A percentile compares a stretch with the other conserved stretches of the same genome.
Conservation (phyloP, 1,140 invertebrate genomes). For the Aphelenchoides besseyi region DNA sequence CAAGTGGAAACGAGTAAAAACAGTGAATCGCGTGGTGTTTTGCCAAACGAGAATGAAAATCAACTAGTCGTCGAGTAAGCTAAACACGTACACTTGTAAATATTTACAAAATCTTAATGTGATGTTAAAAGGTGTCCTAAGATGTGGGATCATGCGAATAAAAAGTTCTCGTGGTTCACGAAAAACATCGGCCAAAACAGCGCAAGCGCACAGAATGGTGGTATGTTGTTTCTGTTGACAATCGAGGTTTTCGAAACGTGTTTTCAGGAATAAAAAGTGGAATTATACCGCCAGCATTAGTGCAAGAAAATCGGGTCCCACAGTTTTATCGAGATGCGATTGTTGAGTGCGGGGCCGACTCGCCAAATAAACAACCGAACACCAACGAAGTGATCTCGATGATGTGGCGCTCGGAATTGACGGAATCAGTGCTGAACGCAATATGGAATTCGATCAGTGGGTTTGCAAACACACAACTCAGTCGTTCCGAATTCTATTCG, state of each 20-base stretch:
- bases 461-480: constrained; percentile 47
- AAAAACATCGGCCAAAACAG: neutral
- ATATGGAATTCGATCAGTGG: constrained; percentile 55
- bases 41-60: too few species aligned
- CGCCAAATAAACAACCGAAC: constrained; percentile 39
- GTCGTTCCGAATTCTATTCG: constrained; percentile 53
- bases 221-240: neutral
- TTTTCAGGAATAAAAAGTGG: constrained; percentile 30
- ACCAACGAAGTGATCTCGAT: constrained; percentile 51
- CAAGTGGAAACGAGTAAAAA: too few species aligned
- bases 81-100: too few species aligned
- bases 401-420: constrained; percentile 44
- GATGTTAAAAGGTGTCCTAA: too few species aligned
- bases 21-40: too few species aligned
- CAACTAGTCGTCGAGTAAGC: too few species aligned
- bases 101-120: too few species aligned
- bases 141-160: constrained; percentile 19
- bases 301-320: constrained; percentile 49
- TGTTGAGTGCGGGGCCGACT: constrained; percentile 42
- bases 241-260: neutral
- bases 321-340: constrained; percentile 54
- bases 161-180: constrained; percentile 20
- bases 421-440: constrained; percentile 35
- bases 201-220: neutral
- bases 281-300: constrained; percentile 47